A percentile compares a stretch with the other conserved stretches of the same genome.
Evolutionary conservation across 30 jellyfish, hydroid and myxozoan genomes (phyloP).

Genomic region (Cassiopea andromeda): DNA sequence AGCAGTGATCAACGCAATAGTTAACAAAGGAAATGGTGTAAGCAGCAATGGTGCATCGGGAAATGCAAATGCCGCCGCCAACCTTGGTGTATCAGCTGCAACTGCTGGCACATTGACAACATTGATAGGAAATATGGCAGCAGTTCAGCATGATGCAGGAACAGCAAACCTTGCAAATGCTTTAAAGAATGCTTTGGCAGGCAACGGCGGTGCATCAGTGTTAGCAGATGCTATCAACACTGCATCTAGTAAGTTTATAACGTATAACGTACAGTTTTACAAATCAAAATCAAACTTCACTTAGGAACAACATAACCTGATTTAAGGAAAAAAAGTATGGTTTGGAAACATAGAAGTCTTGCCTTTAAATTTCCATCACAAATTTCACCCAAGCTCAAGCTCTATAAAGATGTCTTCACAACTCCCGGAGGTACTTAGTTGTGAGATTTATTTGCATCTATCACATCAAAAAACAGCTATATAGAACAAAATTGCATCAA

Average conservation of each 20-base stretch:
- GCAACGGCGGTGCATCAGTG: slow-evolving; percentile 56
- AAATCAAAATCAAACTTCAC: too few relatives aligned
- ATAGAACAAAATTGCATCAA: too few relatives aligned
- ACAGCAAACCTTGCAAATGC: slow-evolving; percentile 41
- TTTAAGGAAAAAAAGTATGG: too few relatives aligned
- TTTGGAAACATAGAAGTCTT: too few relatives aligned
- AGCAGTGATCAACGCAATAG: slow-evolving; percentile 10
- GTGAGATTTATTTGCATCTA: too few relatives aligned
- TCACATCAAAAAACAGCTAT: too few relatives aligned
- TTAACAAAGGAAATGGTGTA: slow-evolving; percentile 36
- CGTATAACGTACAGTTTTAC: too few relatives aligned
- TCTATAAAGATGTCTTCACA: too few relatives aligned
- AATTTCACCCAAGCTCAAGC: too few relatives aligned
- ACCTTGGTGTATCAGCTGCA: slow-evolving; percentile 61
- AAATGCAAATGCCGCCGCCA: slow-evolving; percentile 28
- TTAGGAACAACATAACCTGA: too few relatives aligned
- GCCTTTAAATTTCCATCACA: too few relatives aligned
- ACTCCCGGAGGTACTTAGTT: too few relatives aligned
- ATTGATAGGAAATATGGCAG: slow-evolving; percentile 21
- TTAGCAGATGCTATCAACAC: slow-evolving; percentile 65
- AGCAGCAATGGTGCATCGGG: slow-evolving; percentile 32
- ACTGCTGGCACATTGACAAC: slow-evolving; percentile 58
- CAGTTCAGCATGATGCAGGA: slow-evolving; percentile 18
- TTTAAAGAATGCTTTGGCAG: slow-evolving; percentile 49
- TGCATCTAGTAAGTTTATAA: slow-evolving; percentile 42